Percentiles rank a stretch among this genome's conserved stretches.
Evolutionary conservation across 2,113 vertebrate species (phyloP).

Genomic region (Cheilinus undulatus): DNA sequence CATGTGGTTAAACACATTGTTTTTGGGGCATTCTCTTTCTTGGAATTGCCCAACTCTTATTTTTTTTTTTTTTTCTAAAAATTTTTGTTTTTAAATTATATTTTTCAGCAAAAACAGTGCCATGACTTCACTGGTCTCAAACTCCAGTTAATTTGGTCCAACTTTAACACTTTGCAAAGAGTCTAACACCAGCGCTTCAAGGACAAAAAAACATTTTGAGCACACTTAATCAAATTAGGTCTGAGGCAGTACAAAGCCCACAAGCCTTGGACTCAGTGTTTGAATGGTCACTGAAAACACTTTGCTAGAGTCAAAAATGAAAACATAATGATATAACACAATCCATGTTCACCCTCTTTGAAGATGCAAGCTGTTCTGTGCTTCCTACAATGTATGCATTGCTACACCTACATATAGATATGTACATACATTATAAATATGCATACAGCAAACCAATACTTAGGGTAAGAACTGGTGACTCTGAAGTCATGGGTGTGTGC

Average conservation of each 20-base stretch:
- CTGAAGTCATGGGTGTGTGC: too few species aligned
- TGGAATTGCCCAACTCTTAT: too few species aligned
- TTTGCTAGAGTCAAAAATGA: background rate
- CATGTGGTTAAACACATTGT: too few species aligned
- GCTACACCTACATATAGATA: background rate
- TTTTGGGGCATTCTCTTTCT: too few species aligned
- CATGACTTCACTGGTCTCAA: background rate
- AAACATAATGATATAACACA: background rate
- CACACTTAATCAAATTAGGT: background rate
- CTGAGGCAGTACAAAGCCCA: background rate
- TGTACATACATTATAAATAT: background rate
- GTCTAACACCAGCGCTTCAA: background rate
- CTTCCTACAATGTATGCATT: background rate
- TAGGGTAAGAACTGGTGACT: too few species aligned
- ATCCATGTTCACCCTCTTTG: background rate
- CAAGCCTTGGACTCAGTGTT: too few species aligned
- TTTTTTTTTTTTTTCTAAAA: background rate
- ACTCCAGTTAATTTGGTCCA: background rate
- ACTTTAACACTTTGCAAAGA: background rate
- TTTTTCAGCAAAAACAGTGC: background rate
- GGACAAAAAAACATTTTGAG: background rate
- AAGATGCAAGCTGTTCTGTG: background rate
- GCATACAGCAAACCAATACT: too few species aligned
- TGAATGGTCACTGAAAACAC: background rate
- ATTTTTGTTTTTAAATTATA: background rate